Conservation (phyloP, 2,888 invertebrate species). For the Ctenicera cuprea region DNA sequence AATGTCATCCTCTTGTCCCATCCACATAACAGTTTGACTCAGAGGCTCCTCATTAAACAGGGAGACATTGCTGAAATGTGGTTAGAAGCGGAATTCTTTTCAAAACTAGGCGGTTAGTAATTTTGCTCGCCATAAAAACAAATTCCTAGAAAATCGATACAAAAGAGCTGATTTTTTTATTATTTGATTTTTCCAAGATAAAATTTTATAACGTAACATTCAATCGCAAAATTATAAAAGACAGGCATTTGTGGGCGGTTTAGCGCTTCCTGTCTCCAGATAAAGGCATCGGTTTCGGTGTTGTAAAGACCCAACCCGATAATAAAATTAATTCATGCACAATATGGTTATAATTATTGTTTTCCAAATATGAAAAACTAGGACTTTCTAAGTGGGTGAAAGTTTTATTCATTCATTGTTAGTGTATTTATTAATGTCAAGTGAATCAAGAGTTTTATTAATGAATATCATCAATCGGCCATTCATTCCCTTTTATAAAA, state of each 20-base stretch:
- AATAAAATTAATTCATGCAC: constrained; percentile 21
- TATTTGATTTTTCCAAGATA: no score
- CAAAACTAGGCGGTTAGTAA: neutral
- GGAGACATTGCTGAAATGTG: neutral
- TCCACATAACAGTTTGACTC: constrained; percentile 36
- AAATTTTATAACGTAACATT: neutral
- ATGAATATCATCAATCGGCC: constrained; percentile 3
- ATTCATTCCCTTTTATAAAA: constrained; percentile 13
- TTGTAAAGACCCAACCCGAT: constrained; percentile 25
- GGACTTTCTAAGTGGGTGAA: constrained; percentile 17
- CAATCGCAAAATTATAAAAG: neutral
- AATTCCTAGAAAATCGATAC: neutral
- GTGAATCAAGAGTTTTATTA: neutral
- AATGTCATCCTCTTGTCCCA: constrained; percentile 48
- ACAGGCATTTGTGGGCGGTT: constrained; percentile 32
- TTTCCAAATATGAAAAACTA: neutral
- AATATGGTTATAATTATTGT: neutral
- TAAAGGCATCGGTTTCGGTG: constrained; percentile 29
- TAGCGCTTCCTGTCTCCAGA: constrained; percentile 34
- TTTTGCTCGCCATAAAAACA: neutral
- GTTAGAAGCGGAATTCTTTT: constrained; percentile 3
- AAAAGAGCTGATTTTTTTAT: no score
- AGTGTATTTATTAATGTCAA: constrained; percentile 6
- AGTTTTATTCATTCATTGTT: neutral
- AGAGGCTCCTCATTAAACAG: constrained; percentile 36